Conservation (phyloP, 2,797 vertebrate genomes). For the Spea hammondii region DNA sequence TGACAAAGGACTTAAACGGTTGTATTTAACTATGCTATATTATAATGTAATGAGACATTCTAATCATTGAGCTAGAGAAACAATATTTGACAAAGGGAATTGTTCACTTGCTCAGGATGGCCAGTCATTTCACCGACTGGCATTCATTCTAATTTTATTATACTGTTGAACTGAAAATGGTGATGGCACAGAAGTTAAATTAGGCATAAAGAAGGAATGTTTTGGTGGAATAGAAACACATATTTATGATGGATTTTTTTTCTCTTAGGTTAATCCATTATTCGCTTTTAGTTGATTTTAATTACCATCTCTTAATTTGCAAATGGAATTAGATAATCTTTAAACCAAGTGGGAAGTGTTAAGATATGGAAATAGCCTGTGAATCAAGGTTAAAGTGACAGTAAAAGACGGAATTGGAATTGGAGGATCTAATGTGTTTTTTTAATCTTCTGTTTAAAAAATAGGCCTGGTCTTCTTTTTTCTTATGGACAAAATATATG, state of each 20-base stretch:
- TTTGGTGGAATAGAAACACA: not conserved
- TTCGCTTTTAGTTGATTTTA: not conserved
- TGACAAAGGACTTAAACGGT: too few species aligned
- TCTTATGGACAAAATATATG: too few species aligned
- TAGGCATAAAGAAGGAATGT: not conserved
- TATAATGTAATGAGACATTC: too few species aligned
- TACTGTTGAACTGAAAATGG: not conserved
- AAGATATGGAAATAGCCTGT: not conserved
- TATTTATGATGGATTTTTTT: not conserved
- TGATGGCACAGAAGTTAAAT: not conserved
- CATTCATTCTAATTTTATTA: slow-evolving; percentile 1
- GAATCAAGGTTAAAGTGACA: not conserved
- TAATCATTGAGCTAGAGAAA: too few species aligned
- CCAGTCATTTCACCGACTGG: not conserved
- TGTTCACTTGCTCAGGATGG: not conserved
- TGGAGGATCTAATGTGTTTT: too few species aligned
- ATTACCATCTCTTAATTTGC: not conserved
- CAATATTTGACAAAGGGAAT: too few species aligned
- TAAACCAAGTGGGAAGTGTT: not conserved
- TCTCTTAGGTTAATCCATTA: not conserved
- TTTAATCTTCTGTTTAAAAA: too few species aligned
- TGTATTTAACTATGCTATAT: too few species aligned
- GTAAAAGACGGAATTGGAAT: too few species aligned
- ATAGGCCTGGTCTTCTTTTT: too few species aligned
- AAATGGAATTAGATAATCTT: not conserved